Percentiles rank a stretch among this genome's conserved stretches.
These are phyloP conservation scores for Pecten maximus DNA, from an alignment of 2,888 invertebrate genomes.

Conservation along the genomic window DNA sequence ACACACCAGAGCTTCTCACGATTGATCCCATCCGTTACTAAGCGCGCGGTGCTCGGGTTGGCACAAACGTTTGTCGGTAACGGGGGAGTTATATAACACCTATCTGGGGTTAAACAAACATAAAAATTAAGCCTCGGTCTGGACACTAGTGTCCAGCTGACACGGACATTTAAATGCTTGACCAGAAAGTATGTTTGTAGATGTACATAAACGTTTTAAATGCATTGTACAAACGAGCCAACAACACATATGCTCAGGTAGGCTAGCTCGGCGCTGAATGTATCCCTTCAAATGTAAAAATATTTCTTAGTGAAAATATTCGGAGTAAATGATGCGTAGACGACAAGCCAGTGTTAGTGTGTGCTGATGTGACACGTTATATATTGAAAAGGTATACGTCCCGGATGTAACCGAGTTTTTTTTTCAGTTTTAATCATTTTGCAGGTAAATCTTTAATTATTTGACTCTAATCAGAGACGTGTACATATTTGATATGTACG, in stretches of 20 bases:
- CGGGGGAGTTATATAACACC: slow-evolving; percentile 10
- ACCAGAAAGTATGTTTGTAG: neutral
- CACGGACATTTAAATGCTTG: neutral
- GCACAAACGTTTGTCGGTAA: neutral
- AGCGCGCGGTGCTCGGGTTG: neutral
- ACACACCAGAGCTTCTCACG: neutral
- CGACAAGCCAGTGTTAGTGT: too few relatives aligned
- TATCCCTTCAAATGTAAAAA: neutral
- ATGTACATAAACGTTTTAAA: neutral
- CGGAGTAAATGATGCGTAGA: neutral
- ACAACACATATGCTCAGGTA: neutral
- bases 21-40: neutral
- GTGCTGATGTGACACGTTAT: too few relatives aligned
- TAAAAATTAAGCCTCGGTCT: slow-evolving; percentile 9
- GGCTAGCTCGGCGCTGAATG: neutral
- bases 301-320: neutral
- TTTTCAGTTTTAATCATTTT: neutral
- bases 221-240: neutral
- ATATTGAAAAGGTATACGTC: neutral
- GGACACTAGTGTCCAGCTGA: neutral
- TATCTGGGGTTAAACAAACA: slow-evolving; percentile 14
- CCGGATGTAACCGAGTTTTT: neutral
- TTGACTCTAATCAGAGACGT: too few relatives aligned
- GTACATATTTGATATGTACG: too few relatives aligned
- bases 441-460: too few relatives aligned